Percentiles rank a stretch among this genome's conserved stretches.
phyloP scores from a whole-genome alignment of 2,113 vertebrate genomes.

The Tursiops truncatus region DNA sequence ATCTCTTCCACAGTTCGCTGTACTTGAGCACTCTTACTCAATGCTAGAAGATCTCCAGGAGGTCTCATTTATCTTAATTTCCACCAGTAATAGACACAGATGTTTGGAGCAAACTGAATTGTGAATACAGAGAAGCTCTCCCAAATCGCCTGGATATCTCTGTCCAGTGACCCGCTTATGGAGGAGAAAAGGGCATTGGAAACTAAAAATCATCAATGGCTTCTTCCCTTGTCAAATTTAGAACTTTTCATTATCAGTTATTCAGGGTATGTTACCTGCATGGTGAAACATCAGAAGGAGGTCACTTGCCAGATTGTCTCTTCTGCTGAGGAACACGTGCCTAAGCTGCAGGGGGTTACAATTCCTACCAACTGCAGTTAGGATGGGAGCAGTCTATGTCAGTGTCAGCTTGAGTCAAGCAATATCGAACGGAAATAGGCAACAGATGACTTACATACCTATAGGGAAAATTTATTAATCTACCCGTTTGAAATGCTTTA shows the following conservation, averaged over 20 bases:
- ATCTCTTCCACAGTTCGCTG: conserved; percentile 51
- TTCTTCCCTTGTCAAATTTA: background rate
- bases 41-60: background rate
- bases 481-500: background rate
- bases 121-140: conserved; percentile 57
- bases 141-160: background rate
- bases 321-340: background rate
- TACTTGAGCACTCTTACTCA: conserved; percentile 36
- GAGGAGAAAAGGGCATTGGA: background rate
- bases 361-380: background rate
- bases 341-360: background rate
- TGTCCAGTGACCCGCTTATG: background rate
- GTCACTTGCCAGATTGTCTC: background rate
- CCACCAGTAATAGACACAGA: conserved; percentile 59
- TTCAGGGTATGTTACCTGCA: background rate
- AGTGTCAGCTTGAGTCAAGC: background rate
- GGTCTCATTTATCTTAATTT: conserved; percentile 73
- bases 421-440: background rate
- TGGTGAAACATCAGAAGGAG: background rate
- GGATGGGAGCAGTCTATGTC: background rate
- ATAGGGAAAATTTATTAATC: background rate
- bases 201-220: background rate
- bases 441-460: background rate
- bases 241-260: background rate
- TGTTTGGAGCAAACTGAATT: conserved; percentile 61